phyloP scores from a whole-genome alignment of 2,113 vertebrate genomes.

The zebrafish (Danio rerio) region DNA sequence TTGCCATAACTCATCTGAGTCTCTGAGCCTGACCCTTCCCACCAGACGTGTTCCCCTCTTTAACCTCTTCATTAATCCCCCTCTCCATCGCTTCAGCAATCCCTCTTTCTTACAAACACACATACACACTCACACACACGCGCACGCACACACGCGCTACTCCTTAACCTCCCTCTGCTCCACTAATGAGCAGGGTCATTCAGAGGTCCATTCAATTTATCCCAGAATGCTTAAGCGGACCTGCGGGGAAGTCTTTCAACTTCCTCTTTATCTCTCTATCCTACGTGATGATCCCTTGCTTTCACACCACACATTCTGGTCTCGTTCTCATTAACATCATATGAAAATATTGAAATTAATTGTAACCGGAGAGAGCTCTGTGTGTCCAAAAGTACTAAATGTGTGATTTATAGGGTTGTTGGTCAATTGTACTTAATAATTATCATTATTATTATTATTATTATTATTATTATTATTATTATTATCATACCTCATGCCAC shows the following conservation, averaged over 20 bases:
- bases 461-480: background rate
- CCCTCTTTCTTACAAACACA: background rate
- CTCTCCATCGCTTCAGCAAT: background rate
- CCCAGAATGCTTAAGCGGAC: constrained; percentile 57
- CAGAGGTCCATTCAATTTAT: constrained; percentile 65
- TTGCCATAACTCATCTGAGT: constrained; percentile 32
- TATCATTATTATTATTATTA: background rate
- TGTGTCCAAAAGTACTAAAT: background rate
- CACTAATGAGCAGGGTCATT: constrained; percentile 69
- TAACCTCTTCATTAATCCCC: constrained; percentile 45
- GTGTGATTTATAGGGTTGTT: background rate
- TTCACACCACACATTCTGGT: background rate
- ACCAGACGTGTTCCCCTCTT: constrained; percentile 42
- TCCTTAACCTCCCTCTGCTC: constrained; percentile 52
- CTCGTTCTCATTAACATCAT: constrained; percentile 4
- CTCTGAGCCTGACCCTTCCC: constrained; percentile 36
- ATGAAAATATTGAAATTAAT: background rate
- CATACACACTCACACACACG: background rate
- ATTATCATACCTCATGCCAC: background rate
- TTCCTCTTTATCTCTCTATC: constrained; percentile 14
- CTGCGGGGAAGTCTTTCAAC: constrained; percentile 48
- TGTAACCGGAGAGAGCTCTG: background rate
- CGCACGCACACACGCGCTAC: constrained; percentile 22
- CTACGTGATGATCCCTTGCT: constrained; percentile 14
- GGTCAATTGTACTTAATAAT: background rate